Evolutionary conservation across 2,113 vertebrate species (phyloP).

Genomic region (Coryphaenoides rupestris): DNA sequence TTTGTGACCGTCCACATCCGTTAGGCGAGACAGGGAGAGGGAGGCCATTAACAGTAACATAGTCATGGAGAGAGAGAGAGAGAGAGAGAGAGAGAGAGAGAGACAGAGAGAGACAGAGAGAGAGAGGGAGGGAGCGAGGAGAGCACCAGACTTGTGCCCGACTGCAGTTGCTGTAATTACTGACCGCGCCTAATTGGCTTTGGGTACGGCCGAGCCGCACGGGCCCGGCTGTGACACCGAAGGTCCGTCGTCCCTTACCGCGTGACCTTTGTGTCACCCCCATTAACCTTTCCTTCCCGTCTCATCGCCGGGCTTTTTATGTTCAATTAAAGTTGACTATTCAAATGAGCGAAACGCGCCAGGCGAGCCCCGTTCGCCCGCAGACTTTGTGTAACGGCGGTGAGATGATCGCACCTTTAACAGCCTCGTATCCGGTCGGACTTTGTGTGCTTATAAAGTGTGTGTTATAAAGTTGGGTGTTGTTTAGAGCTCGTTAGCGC

Average conservation of each 20-base stretch:
- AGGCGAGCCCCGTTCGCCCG: conserved; percentile 31
- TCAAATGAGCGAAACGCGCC: conserved; percentile 44
- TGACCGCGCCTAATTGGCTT: conserved; percentile 56
- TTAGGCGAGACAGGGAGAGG: conserved; percentile 39
- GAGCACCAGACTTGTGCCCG: conserved; percentile 37
- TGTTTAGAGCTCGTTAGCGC: neutral
- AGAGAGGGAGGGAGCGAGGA: too few species aligned
- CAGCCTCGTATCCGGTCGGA: conserved; percentile 12
- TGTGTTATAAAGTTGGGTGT: neutral
- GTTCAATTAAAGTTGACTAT: conserved; percentile 63
- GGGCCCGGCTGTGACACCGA: conserved; percentile 62
- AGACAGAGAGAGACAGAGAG: conserved; percentile 16
- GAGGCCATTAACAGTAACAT: too few species aligned
- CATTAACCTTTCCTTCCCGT: conserved; percentile 71
- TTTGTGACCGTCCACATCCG: conserved; percentile 17
- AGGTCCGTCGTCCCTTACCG: conserved; percentile 51
- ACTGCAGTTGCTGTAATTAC: conserved; percentile 52
- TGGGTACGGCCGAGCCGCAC: conserved; percentile 41
- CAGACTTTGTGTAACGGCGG: conserved; percentile 23
- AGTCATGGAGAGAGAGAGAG: conserved; percentile 19
- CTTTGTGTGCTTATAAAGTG: conserved; percentile 1
- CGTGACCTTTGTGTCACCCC: conserved; percentile 67
- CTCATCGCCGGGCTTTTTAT: conserved; percentile 56
- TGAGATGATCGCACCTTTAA: conserved; percentile 41
- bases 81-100: too few species aligned